Conservation (phyloP, 2,797 vertebrate genomes). For the Yasuhikotakia modesta region DNA sequence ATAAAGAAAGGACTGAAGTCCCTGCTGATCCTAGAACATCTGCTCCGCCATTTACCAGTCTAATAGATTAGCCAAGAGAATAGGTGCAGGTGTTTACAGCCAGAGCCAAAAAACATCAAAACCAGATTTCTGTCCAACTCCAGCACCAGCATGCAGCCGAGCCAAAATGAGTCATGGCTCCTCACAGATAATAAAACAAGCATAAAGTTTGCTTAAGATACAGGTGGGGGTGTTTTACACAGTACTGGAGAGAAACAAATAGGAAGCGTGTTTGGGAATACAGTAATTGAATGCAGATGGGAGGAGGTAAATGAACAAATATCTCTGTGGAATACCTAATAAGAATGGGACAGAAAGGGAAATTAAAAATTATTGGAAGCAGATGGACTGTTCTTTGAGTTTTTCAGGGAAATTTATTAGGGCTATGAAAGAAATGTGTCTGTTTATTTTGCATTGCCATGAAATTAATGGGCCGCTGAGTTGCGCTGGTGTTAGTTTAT, state of each 20-base stretch:
- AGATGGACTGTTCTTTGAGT: slow-evolving; percentile 99
- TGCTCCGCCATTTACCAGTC: slow-evolving; percentile 91
- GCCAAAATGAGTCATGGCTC: slow-evolving; percentile 91
- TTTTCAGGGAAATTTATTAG: slow-evolving; percentile 95
- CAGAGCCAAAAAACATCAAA: slow-evolving; percentile 96
- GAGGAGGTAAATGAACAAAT: slow-evolving; percentile 86
- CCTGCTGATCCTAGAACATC: slow-evolving; percentile 89
- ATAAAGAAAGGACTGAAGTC: slow-evolving; percentile 80
- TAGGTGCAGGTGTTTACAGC: slow-evolving; percentile 93
- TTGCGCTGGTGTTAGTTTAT: slow-evolving; percentile 96
- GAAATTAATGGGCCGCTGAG: slow-evolving; percentile 96
- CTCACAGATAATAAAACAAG: slow-evolving; percentile 98
- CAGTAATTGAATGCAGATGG: slow-evolving; percentile 96
- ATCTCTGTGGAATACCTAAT: slow-evolving; percentile 99
- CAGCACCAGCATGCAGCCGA: slow-evolving; percentile 82
- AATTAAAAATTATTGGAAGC: slow-evolving; percentile 99
- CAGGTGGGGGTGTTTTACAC: slow-evolving; percentile 83
- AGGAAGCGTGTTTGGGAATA: slow-evolving; percentile 83
- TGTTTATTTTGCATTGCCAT: slow-evolving; percentile 96
- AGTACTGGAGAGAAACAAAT: slow-evolving; percentile 83
- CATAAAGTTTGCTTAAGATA: slow-evolving; percentile 95
- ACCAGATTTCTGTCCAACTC: slow-evolving; percentile 86
- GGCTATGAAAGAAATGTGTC: slow-evolving; percentile 89
- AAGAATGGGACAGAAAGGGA: slow-evolving; percentile 99
- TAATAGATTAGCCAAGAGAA: slow-evolving; percentile 80